Percentiles rank a stretch among this genome's conserved stretches.
Evolutionary conservation across 1,140 invertebrate genomes (phyloP).

Genomic region (Drosophila busckii): DNA sequence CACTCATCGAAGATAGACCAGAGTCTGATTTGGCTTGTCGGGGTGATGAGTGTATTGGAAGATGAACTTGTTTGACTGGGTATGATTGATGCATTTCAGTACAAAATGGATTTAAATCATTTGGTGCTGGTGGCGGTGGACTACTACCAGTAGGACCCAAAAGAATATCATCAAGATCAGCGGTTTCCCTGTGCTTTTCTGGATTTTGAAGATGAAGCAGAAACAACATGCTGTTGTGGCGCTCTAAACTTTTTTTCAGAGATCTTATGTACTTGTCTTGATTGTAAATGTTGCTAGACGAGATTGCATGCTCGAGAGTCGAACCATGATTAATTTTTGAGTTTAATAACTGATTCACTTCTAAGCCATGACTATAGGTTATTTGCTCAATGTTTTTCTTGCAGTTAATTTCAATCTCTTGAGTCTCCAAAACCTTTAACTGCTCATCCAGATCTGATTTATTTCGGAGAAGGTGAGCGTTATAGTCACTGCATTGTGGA

Average conservation of each 20-base stretch:
- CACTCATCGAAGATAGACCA: constrained; percentile 90
- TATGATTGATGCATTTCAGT: constrained; percentile 12
- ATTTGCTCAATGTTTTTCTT: constrained; percentile 59
- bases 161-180: constrained; percentile 41
- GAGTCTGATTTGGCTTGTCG: constrained; percentile 88
- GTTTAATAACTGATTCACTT: not conserved
- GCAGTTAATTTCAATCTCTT: constrained; percentile 66
- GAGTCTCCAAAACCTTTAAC: constrained; percentile 61
- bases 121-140: constrained; percentile 89
- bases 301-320: constrained; percentile 5
- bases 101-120: constrained; percentile 52
- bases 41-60: constrained; percentile 80
- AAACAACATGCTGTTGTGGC: constrained; percentile 77
- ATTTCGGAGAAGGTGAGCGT: constrained; percentile 55
- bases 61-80: constrained; percentile 33
- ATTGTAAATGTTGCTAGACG: constrained; percentile 54
- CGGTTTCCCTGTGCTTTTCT: constrained; percentile 38
- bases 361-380: not conserved
- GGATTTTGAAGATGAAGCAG: constrained; percentile 75
- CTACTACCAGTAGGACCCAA: constrained; percentile 80
- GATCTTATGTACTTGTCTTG: constrained; percentile 77
- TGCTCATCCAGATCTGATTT: constrained; percentile 73
- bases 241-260: constrained; percentile 63
- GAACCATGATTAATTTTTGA: not conserved
- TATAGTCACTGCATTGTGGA: constrained; percentile 27